phyloP scores from a whole-genome alignment of 2,888 invertebrate genomes.

The Eristalis tenax region DNA sequence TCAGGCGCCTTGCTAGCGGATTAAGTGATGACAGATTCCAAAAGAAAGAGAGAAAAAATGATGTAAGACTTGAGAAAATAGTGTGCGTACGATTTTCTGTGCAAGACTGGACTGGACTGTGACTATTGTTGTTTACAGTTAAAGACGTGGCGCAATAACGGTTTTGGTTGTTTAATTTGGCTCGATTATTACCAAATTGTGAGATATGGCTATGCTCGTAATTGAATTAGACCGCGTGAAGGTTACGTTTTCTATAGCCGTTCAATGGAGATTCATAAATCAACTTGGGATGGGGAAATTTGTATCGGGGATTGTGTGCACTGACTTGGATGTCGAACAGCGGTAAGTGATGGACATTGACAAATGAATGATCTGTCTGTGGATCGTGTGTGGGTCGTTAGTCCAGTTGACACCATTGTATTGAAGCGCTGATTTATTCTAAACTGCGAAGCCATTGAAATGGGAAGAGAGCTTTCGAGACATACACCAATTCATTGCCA shows the following conservation, averaged over 20 bases:
- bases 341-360: neutral
- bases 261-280: neutral
- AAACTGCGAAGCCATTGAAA: neutral
- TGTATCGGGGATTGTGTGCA: neutral
- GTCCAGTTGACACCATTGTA: neutral
- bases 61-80: conserved; percentile 18
- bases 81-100: conserved; percentile 40
- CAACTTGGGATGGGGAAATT: neutral
- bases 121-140: conserved; percentile 7
- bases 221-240: conserved; percentile 37
- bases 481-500: too few species aligned
- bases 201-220: neutral
- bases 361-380: neutral
- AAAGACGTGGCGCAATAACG: conserved; percentile 22
- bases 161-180: conserved; percentile 14
- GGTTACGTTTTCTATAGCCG: neutral
- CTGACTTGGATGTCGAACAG: neutral
- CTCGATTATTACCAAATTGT: conserved; percentile 8
- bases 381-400: neutral
- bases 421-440: neutral
- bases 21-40: conserved; percentile 26
- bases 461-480: too few species aligned
- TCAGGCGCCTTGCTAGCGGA: conserved; percentile 22
- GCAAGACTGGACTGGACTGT: neutral
- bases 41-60: conserved; percentile 6